These are phyloP conservation scores for Pampus argenteus DNA, from an alignment of 2,797 vertebrate genomes.

Conservation along the genomic window DNA sequence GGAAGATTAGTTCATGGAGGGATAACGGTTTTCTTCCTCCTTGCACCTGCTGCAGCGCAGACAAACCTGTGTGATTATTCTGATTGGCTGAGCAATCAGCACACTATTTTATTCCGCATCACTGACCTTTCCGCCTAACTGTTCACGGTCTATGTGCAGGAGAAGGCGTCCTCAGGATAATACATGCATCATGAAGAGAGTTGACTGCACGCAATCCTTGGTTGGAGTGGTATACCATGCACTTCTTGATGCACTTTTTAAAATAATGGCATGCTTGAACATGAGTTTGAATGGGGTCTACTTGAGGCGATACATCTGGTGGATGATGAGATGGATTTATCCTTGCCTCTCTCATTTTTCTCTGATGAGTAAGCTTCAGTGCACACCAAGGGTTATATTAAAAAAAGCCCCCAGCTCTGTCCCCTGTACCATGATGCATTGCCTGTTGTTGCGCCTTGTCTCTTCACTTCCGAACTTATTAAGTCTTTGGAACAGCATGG, in stretches of 20 bases:
- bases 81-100: conserved; percentile 67
- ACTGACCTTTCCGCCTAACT: conserved; percentile 59
- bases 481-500: conserved; percentile 55
- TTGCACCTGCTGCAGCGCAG: conserved; percentile 51
- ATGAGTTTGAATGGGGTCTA: conserved; percentile 56
- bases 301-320: conserved; percentile 60
- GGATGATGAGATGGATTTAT: conserved; percentile 70
- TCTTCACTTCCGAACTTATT: conserved; percentile 62
- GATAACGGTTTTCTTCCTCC: conserved; percentile 47
- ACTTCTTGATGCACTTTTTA: conserved; percentile 48
- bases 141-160: conserved; percentile 25
- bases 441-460: conserved; percentile 61
- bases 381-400: conserved; percentile 67
- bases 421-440: conserved; percentile 61
- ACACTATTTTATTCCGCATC: conserved; percentile 61
- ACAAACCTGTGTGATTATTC: conserved; percentile 66
- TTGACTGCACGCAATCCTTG: conserved; percentile 12
- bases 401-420: conserved; percentile 62
- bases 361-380: conserved; percentile 65
- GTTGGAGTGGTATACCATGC: conserved; percentile 6
- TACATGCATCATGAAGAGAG: conserved; percentile 41
- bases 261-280: conserved; percentile 59
- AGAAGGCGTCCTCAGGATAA: conserved; percentile 42
- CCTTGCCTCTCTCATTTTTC: conserved; percentile 45
- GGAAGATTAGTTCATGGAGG: conserved; percentile 49